Conservation (phyloP, 1,140 invertebrate species). For the Onthophagus taurus region DNA sequence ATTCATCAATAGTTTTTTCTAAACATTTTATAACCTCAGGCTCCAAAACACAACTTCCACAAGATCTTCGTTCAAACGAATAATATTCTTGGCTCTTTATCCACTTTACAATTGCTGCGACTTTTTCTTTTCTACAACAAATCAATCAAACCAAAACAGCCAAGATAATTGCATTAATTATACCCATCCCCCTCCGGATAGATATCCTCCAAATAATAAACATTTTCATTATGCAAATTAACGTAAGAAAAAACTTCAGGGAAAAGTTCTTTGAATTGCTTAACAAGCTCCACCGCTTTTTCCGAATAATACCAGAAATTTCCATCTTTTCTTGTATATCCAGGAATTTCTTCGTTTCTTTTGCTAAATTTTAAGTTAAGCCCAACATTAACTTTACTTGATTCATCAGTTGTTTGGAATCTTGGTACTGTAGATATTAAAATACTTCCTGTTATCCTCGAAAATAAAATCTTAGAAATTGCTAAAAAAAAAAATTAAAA, state of each 20-base stretch:
- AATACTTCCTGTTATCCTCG: slow-evolving; percentile 75
- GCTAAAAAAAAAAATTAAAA: slow-evolving; percentile 45
- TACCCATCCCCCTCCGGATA: slow-evolving; percentile 48
- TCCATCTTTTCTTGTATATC: slow-evolving; percentile 66
- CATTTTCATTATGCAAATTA: slow-evolving; percentile 35
- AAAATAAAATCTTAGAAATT: slow-evolving; percentile 60
- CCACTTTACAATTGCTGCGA: slow-evolving; percentile 57
- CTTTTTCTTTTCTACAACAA: slow-evolving; percentile 38
- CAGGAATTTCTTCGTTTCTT: slow-evolving; percentile 63
- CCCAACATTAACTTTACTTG: slow-evolving; percentile 71
- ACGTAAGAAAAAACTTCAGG: slow-evolving; percentile 65
- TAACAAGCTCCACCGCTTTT: slow-evolving; percentile 63
- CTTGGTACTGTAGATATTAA: slow-evolving; percentile 35
- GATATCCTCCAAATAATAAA: slow-evolving; percentile 56
- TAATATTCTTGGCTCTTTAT: slow-evolving; percentile 57
- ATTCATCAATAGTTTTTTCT: slow-evolving; percentile 46
- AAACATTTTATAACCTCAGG: slow-evolving; percentile 54
- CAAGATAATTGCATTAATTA: background rate
- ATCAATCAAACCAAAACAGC: background rate
- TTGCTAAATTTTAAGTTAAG: slow-evolving; percentile 88
- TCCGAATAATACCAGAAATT: slow-evolving; percentile 73
- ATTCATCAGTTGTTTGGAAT: slow-evolving; percentile 6
- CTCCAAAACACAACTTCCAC: slow-evolving; percentile 61
- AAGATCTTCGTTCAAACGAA: slow-evolving; percentile 48
- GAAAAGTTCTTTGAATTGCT: slow-evolving; percentile 58